phyloP scores from a whole-genome alignment of 2,113 vertebrate genomes.

The Riparia riparia region DNA sequence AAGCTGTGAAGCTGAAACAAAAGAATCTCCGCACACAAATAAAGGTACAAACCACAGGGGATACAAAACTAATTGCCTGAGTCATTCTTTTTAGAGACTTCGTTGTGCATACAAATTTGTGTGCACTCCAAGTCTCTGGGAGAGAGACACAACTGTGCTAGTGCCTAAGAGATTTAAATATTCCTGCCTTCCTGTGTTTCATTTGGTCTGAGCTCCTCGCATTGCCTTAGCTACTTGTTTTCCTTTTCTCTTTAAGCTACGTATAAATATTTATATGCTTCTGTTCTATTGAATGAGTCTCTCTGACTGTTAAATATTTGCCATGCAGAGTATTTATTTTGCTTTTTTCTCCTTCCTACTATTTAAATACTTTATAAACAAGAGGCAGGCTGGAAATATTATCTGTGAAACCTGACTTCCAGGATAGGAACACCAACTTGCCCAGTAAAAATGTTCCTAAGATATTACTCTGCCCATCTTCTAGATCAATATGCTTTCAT shows the following conservation, averaged over 20 bases:
- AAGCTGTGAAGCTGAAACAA: constrained; percentile 85
- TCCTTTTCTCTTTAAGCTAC: background rate
- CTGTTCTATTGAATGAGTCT: background rate
- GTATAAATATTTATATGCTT: background rate
- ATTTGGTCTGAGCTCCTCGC: background rate
- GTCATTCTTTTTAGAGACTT: background rate
- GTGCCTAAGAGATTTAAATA: background rate
- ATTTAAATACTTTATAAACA: background rate
- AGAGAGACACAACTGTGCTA: background rate
- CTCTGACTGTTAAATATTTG: background rate
- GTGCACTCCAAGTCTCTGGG: background rate
- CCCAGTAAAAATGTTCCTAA: background rate
- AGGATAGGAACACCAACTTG: background rate
- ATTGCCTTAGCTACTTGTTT: background rate
- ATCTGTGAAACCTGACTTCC: background rate
- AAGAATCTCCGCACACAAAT: constrained; percentile 89
- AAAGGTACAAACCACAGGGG: constrained; percentile 79
- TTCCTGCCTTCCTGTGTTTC: background rate
- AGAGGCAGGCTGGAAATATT: background rate
- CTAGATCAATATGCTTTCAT: background rate
- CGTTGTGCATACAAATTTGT: background rate
- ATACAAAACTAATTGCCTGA: accelerated
- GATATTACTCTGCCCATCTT: background rate
- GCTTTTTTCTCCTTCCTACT: background rate
- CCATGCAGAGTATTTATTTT: background rate